Base-by-base conservation (phyloP, 2,888 invertebrate genomes). In the Euspilapteryx auroguttella region DNA sequence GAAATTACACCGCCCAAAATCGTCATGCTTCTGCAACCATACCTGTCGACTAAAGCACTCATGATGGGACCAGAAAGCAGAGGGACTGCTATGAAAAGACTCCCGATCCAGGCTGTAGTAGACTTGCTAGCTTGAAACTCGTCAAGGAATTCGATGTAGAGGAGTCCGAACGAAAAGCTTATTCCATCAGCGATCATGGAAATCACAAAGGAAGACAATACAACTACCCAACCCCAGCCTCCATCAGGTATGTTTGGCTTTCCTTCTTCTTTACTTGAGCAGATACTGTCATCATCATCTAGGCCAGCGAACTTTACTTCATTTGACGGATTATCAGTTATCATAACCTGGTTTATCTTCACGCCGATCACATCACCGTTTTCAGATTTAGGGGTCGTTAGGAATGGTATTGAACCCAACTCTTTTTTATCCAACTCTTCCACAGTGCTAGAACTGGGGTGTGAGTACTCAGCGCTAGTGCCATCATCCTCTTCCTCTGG, bases 151-250 rank as follows among this genome's bases (percentile, higher is more conserved):
- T 93, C 87, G 1, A 89, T 86, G 49, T 89, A 93, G 6, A 96
- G 78, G 11, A 95, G 73, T 1, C 96, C 97, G 55, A 95, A 95
- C 1, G 93, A 92, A 55, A 95, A 94, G 28, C 92, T 91, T 31
- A 95, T 84, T 0, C 96, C 96, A 57, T 96, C 96, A 21, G 93
- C 91, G 27, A 96, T 87, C 69, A 93, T 82, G 12, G 93, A 93
- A 32, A 94, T 85, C 23, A 92, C 55, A 38, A 96, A 82, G 0
- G 93, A 90, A 3, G 93, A 86, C 21, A 87, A 57, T 0, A 96
- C 94, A 1, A 96, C 88, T 12, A 92, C 79, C 94, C 93, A 94
- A 6, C 92, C 92, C 86, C 89, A 92, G 2, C 87, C 91, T 1
- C 90, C 90, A 42, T 91, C 90, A 0, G 89, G 90, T 24, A 86